Base-by-base conservation (phyloP, 2,113 vertebrate species). In the Lagenorhynchus albirostris region DNA sequence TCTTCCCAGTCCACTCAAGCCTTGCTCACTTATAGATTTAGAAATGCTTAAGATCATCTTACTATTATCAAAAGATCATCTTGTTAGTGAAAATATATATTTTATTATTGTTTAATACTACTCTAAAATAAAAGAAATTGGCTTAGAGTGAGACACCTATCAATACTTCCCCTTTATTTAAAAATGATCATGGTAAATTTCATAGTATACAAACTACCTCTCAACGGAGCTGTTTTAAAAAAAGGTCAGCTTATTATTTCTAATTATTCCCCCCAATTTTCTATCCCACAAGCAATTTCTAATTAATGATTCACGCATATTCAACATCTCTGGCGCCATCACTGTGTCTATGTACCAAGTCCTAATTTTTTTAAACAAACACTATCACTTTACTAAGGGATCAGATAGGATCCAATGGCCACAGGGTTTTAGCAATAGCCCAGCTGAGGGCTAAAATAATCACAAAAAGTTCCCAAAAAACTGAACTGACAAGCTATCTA, bases 391-490 rank as follows among this genome's bases (percentile, higher is more conserved):
- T 12, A 68, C 41, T 73, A 41, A 77, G 14, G 25, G 41, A 77
- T 86, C 36, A 92, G 12, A 85, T 5, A 67, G 18, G 76, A 93
- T 67, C 33, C 53, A 79, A 29, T 8, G 44, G 41, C 68, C n/a
- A 55, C 8, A 10, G 15, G 15, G 25, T 55, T 83, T 96, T 86
- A 88, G 55, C 50, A 83, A 50, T 13, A 70, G 67, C 25, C 20
- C 71, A 81, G 50, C 23, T 90, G 29, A 95, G 70, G 53, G 36
- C 87, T 92, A 70, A 91, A 89, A 93, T 74, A 96, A 77, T 38
- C 41, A 80, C 26, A 23, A 87, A 67, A 80, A 74, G 11, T 17
- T 68, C 65, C 47, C 23, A 9, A 18, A 55, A 93, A 94, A 73
- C 36, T 44, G 14, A 88, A 77, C 87, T 53, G 18, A 90, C 73